Conservation (phyloP, 2,888 invertebrate species). For the Meliscaeva auricollis region DNA sequence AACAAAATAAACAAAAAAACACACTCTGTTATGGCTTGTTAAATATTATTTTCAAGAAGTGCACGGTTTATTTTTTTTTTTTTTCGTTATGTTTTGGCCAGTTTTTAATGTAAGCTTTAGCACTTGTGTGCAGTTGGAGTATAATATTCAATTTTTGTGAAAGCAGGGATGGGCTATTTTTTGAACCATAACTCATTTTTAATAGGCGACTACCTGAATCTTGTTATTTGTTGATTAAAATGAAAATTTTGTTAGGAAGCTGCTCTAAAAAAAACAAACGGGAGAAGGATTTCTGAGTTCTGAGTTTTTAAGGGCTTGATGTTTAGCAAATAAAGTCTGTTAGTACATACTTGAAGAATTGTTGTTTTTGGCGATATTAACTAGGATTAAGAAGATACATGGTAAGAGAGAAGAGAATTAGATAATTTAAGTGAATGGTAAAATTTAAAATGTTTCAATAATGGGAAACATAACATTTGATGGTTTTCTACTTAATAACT, state of each 20-base stretch:
- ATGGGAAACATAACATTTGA: too few relatives aligned
- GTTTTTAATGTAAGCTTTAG: neutral
- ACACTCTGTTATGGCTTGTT: constrained; percentile 5
- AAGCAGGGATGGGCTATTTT: neutral
- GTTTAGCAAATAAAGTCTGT: too few relatives aligned
- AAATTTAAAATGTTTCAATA: too few relatives aligned
- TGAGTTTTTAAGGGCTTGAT: too few relatives aligned
- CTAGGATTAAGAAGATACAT: too few relatives aligned
- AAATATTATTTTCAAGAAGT: constrained; percentile 15
- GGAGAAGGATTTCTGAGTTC: too few relatives aligned
- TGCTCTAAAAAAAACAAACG: too few relatives aligned
- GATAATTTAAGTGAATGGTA: too few relatives aligned
- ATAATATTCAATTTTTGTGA: constrained; percentile 13
- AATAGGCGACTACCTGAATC: neutral
- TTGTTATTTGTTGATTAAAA: neutral
- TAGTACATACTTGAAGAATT: too few relatives aligned
- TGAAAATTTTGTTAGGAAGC: neutral
- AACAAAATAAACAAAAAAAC: neutral
- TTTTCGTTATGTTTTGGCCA: neutral
- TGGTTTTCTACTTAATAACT: too few relatives aligned
- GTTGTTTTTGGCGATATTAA: too few relatives aligned
- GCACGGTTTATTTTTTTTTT: neutral
- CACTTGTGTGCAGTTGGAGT: neutral
- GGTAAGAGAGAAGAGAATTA: too few relatives aligned
- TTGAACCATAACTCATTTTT: constrained; percentile 1